Evolutionary conservation across 2,797 vertebrate species (phyloP).

Genomic region (Oryzias dopingdopingensis): DNA sequence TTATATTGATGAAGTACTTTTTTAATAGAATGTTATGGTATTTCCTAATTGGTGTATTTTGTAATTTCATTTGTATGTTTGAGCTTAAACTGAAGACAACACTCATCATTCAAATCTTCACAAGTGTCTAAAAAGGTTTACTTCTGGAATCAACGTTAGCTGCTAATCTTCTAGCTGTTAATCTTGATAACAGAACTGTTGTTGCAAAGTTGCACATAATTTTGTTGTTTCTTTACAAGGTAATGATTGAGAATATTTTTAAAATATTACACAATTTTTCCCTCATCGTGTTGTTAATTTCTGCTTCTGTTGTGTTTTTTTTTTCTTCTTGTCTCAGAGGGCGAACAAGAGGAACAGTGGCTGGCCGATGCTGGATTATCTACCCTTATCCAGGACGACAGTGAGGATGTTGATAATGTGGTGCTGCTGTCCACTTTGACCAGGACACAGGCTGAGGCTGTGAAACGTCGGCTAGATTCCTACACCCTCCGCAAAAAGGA

Average conservation of each 20-base stretch:
- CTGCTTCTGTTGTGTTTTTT: neutral
- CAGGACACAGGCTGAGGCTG: slow-evolving; percentile 83
- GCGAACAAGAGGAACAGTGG: slow-evolving; percentile 88
- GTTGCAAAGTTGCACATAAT: too few species aligned
- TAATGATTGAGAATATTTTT: neutral
- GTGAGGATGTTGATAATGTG: slow-evolving; percentile 77
- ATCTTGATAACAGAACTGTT: too few species aligned
- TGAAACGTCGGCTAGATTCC: slow-evolving; percentile 83
- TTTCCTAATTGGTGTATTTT: neutral
- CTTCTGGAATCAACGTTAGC: too few species aligned
- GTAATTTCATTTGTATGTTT: neutral
- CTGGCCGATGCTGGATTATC: slow-evolving; percentile 86
- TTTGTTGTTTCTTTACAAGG: neutral
- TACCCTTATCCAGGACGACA: slow-evolving; percentile 77
- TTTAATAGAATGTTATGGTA: neutral
- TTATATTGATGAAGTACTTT: too few species aligned
- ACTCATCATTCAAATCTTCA: too few species aligned
- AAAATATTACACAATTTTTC: neutral
- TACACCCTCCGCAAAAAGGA: slow-evolving; percentile 83
- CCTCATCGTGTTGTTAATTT: neutral
- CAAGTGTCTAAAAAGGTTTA: too few species aligned
- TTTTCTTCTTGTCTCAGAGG: slow-evolving; percentile 72
- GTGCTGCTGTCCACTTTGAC: slow-evolving; percentile 88
- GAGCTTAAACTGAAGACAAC: too few species aligned
- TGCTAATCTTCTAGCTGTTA: too few species aligned